Base-by-base conservation (phyloP, 2,888 invertebrate genomes). In the Petrolisthes cinctipes region DNA sequence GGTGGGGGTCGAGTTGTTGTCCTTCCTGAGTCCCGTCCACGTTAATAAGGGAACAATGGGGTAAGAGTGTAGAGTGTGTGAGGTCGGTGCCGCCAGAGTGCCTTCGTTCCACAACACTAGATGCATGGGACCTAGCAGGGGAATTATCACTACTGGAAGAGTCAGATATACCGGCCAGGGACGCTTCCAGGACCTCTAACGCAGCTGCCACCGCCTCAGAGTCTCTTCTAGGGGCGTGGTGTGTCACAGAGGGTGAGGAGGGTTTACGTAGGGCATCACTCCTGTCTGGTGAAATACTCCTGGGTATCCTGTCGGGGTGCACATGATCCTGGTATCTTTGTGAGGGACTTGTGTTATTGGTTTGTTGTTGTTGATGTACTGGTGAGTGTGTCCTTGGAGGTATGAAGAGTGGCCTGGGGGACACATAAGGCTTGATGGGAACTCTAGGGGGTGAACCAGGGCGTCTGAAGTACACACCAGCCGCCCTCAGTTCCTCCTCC, bases 401-500 rank as follows among this genome's bases (percentile, higher is more conserved):
- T 14, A 66, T 81, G 20, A 37, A 17, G 4, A 53, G 6, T n/a
- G 71, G 23, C 73, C 73, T 17, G 2, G 56, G 9, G 20, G 83
- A n/a, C 5, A 75, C n/a, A 75, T 83, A 23, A n/a, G 20, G 71
- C 56, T 71, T 83, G 73, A 83, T 23, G 75, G 73, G 83, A 7
- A 78, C 79, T 56, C 51, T 76, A 20, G 87, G 85, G 4, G 89
- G 83, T 1, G 86, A 78, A 5, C 82, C 68, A 4, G 90, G 90
- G 2, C 89, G 56, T 53, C 90, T 79, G 83, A 90, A 90, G 66
- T 85, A 90, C 9, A 90, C 87, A 4, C 90, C 90, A 0, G 89
- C 89, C 20, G 86, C 89, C 51, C 86, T 78, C 14, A 90, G 87
- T 37, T 90, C 85, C 71, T 84, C 82, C 54, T 90, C 90, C 53